Percentiles rank a stretch among this genome's conserved stretches.
phyloP scores from a whole-genome alignment of 2,113 vertebrate genomes.

The Spilogale gracilis region DNA sequence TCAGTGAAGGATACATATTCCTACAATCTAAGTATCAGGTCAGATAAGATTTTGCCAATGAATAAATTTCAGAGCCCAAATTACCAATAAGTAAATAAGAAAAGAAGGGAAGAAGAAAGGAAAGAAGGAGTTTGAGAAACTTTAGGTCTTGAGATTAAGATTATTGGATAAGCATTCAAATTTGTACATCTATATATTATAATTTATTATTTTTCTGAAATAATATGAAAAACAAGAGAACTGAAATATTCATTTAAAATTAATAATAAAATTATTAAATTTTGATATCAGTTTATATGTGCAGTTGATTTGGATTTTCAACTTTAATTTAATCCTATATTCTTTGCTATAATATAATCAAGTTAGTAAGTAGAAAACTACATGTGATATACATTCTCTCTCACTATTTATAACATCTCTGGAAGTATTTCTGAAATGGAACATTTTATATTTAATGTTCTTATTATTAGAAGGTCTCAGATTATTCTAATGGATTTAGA shows the following conservation, averaged over 20 bases:
- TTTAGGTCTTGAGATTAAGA: not conserved
- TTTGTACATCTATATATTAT: not conserved
- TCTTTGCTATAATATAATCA: not conserved
- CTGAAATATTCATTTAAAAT: not conserved
- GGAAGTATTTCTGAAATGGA: constrained; percentile 61
- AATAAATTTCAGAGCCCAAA: not conserved
- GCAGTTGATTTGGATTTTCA: not conserved
- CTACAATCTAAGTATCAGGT: not conserved
- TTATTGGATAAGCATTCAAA: not conserved
- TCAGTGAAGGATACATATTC: not conserved
- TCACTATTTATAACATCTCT: not conserved
- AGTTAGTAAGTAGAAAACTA: not conserved
- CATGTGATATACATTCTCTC: not conserved
- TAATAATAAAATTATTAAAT: not conserved
- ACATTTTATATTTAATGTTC: constrained; percentile 82
- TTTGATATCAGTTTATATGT: not conserved
- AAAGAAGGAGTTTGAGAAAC: not conserved
- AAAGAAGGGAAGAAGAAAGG: not conserved
- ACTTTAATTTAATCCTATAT: not conserved
- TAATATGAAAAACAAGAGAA: not conserved
- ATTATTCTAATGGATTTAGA: constrained; percentile 80
- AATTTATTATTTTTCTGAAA: not conserved
- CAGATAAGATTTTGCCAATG: not conserved
- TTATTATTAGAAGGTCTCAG: constrained; percentile 80
- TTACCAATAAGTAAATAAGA: not conserved